Base-by-base conservation (phyloP, 2,888 invertebrate species). In the Magallana nippona region DNA sequence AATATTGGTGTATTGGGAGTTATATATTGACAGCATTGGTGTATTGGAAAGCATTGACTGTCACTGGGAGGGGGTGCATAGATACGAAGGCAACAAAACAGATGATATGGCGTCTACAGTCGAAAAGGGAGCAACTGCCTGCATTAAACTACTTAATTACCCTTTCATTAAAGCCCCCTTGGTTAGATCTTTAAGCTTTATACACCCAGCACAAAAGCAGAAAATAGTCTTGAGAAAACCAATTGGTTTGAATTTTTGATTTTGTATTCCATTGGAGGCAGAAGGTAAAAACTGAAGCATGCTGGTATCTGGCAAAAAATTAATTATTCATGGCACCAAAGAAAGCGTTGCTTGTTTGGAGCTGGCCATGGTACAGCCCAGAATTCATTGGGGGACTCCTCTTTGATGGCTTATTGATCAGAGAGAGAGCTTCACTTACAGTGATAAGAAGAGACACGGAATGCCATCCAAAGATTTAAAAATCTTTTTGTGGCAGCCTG, bases 351-450 rank as follows among this genome's bases (percentile, higher is more conserved):
- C 63, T 22, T 63, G 63, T 63, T 63, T 11, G 27, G 22, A 10
- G 63, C 22, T 63, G 63, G 13, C 63, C 63, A 11, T 11, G 27
- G 63, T 63, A 63, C 22, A 13, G 22, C 22, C 27, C 22, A 13
- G 63, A 63, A 63, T 63, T 63, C 63, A 63, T 1, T 63, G 10
- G 19, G 22, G 63, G 22, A 22, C 27, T 63, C 63, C 2, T n/a
- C 22, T 63, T 63, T 63, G 63, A 63, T 63, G 27, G 11, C 22
- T 63, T 63, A 63, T 63, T 63, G 63, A 63, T 63, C 63, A 22
- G 19, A 22, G 63, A 22, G 10, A 1, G 1, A 27, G 63, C 11
- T 63, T 19, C 13, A 63, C 19, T 22, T 15, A 27, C 22, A 22
- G 44, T 44, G 63, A n/a, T 10, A 63, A 22, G 22, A 22, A 13